Conservation (phyloP, 2,888 invertebrate species). For the Leptopilina drosophilae region DNA sequence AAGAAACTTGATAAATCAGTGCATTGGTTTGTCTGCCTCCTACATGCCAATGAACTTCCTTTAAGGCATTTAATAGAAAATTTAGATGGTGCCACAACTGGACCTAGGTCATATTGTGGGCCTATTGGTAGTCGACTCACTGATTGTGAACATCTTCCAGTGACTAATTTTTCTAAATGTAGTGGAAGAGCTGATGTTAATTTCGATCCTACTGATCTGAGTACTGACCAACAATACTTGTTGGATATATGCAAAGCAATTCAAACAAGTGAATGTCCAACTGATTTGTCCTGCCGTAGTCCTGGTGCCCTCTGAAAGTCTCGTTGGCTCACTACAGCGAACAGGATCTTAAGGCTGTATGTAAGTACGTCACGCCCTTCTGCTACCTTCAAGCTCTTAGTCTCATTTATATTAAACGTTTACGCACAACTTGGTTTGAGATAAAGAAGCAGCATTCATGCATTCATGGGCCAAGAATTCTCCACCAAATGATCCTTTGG, state of each 20-base stretch:
- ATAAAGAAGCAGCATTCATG: not conserved
- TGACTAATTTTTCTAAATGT: constrained; percentile 19
- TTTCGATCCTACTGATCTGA: constrained; percentile 20
- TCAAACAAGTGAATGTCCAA: constrained; percentile 5
- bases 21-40: constrained; percentile 44
- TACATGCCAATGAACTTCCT: constrained; percentile 43
- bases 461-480: not conserved
- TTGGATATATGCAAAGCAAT: constrained; percentile 25
- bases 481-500: constrained; percentile 12
- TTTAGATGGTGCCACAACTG: constrained; percentile 39
- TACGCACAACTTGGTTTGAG: constrained; percentile 10
- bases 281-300: constrained; percentile 16
- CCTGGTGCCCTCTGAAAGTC: constrained; percentile 1
- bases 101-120: constrained; percentile 36
- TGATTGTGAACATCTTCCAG: not conserved
- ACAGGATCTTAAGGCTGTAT: constrained; percentile 20
- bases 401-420: constrained; percentile 18
- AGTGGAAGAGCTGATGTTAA: not conserved
- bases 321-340: constrained; percentile 25
- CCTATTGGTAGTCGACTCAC: constrained; percentile 27
- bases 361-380: constrained; percentile 7
- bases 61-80: constrained; percentile 41
- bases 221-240: constrained; percentile 17
- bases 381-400: constrained; percentile 16
- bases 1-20: constrained; percentile 31